These are phyloP conservation scores for Prenolepis imparis DNA, from an alignment of 2,888 invertebrate species.

Conservation along the genomic window DNA sequence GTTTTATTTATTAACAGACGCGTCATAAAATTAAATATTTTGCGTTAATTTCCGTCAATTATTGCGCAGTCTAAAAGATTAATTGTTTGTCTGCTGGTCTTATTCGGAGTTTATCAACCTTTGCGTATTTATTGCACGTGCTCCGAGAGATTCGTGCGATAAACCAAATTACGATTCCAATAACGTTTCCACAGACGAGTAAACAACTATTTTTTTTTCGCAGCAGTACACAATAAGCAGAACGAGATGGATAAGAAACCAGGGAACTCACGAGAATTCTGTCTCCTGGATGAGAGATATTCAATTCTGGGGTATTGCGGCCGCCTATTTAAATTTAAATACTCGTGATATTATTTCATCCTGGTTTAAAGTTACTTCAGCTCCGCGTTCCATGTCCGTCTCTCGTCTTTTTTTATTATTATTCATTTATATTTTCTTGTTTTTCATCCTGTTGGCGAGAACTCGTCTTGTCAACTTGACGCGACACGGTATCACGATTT, in stretches of 20 bases:
- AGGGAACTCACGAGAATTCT: conserved; percentile 32
- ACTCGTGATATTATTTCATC: conserved; percentile 21
- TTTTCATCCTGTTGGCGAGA: conserved; percentile 12
- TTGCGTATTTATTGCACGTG: conserved; percentile 21
- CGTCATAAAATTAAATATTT: not conserved
- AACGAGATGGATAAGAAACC: not conserved
- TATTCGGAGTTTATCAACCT: conserved; percentile 14
- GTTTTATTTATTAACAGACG: conserved; percentile 11
- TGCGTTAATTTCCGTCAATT: conserved; percentile 7
- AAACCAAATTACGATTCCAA: conserved; percentile 17
- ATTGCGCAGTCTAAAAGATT: not conserved
- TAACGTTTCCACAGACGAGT: conserved; percentile 2
- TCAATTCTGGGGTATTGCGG: not conserved
- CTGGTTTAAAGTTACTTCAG: not conserved
- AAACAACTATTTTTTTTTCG: not conserved
- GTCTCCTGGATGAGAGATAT: not conserved
- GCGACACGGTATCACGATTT: conserved; percentile 5
- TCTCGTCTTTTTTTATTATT: conserved; percentile 26
- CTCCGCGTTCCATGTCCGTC: not conserved
- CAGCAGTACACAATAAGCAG: not conserved
- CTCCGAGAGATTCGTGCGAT: not conserved
- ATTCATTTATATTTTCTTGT: not conserved
- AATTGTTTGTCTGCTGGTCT: conserved; percentile 2
- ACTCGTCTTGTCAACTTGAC: conserved; percentile 12
- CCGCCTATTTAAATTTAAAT: conserved; percentile 23